These are phyloP conservation scores for Adelognathus sp. DNA, from an alignment of 2,888 invertebrate species.

Conservation along the genomic window DNA sequence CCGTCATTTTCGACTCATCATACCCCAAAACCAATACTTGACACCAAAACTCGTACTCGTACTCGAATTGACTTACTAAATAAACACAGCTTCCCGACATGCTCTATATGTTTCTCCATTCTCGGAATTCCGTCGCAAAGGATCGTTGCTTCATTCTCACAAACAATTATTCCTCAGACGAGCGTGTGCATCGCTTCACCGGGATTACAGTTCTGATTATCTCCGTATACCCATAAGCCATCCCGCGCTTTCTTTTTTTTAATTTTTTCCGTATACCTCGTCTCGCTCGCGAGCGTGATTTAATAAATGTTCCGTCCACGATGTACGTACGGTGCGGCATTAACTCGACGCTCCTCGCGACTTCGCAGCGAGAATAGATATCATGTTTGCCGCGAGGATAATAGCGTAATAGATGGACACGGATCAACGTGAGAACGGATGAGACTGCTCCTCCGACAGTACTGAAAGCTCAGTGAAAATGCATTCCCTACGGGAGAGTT, in stretches of 20 bases:
- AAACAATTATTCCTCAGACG: neutral
- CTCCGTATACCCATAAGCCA: neutral
- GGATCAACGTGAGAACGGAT: constrained; percentile 73
- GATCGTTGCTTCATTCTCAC: neutral
- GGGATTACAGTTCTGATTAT: constrained; percentile 39
- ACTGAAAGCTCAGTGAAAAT: constrained; percentile 40
- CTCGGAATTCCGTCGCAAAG: neutral
- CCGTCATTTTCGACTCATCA: too few species aligned
- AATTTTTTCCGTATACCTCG: too few species aligned
- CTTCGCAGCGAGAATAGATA: constrained; percentile 64
- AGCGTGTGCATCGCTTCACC: neutral
- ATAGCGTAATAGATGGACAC: constrained; percentile 77
- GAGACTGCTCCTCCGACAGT: constrained; percentile 71
- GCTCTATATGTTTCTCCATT: neutral
- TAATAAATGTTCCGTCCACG: constrained; percentile 45
- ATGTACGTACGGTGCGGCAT: constrained; percentile 34
- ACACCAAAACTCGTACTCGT: too few species aligned
- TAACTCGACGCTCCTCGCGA: constrained; percentile 30
- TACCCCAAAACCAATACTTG: too few species aligned
- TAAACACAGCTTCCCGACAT: neutral
- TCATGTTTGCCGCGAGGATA: constrained; percentile 76
- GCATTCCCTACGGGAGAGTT: neutral
- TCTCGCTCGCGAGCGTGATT: constrained; percentile 9
- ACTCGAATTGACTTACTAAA: too few species aligned
- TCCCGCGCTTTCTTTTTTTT: neutral